Percentiles rank a stretch among this genome's conserved stretches.
Conservation (phyloP, 1,140 invertebrate genomes). For the Theocolax elegans region DNA sequence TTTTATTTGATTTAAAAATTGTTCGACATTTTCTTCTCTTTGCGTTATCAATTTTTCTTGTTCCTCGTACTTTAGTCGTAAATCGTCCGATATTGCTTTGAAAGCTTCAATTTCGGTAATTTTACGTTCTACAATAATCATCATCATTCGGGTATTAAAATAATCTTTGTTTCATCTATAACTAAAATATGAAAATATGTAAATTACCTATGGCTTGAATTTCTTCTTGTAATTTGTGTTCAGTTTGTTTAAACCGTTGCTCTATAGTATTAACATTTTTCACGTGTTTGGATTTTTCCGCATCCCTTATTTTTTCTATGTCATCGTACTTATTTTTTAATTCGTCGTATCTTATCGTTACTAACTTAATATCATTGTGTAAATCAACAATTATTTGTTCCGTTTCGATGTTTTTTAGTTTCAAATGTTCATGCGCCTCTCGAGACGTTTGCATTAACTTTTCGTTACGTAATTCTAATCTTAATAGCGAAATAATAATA, state of each 20-base stretch:
- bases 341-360: conserved; percentile 46
- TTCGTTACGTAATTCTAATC: conserved; percentile 52
- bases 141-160: background rate
- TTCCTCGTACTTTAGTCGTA: conserved; percentile 47
- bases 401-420: conserved; percentile 41
- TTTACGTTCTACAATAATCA: conserved; percentile 48
- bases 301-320: conserved; percentile 38
- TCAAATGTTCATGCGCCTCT: conserved; percentile 18
- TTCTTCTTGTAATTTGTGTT: conserved; percentile 46
- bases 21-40: conserved; percentile 46
- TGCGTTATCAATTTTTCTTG: conserved; percentile 37
- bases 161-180: too few species aligned
- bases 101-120: conserved; percentile 57
- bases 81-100: conserved; percentile 43
- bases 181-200: background rate
- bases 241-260: conserved; percentile 52
- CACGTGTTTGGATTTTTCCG: conserved; percentile 46
- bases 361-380: conserved; percentile 44
- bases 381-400: conserved; percentile 51
- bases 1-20: conserved; percentile 42
- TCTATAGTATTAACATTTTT: conserved; percentile 44
- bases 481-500: conserved; percentile 37
- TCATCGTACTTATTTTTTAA: conserved; percentile 41
- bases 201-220: conserved; percentile 54
- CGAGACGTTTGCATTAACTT: conserved; percentile 43